Conservation (phyloP, 1,140 invertebrate species). For the Trichogramma pretiosum region DNA sequence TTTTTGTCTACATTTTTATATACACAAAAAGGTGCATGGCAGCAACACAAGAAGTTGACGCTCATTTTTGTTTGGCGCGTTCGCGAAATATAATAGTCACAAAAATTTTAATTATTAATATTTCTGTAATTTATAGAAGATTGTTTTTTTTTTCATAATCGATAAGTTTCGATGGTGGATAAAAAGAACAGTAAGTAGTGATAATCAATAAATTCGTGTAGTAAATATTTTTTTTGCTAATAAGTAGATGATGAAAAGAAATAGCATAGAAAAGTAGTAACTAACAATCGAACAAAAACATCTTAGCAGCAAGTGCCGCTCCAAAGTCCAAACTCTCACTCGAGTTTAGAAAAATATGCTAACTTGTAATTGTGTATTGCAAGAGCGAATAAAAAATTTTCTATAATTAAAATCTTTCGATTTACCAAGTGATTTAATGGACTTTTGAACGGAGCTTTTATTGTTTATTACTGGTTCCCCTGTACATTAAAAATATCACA, state of each 20-base stretch:
- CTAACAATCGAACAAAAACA: slow-evolving; percentile 20
- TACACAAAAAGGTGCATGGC: slow-evolving; percentile 25
- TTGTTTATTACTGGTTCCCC: slow-evolving; percentile 7
- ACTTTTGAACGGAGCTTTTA: slow-evolving; percentile 17
- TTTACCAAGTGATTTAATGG: slow-evolving; percentile 11
- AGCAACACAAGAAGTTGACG: slow-evolving; percentile 82
- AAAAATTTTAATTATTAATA: slow-evolving; percentile 18
- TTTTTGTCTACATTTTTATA: slow-evolving; percentile 8
- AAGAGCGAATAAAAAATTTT: too few species aligned
- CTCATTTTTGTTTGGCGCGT: slow-evolving; percentile 80
- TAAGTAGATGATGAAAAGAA: slow-evolving; percentile 16
- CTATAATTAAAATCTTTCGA: not conserved
- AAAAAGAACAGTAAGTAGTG: slow-evolving; percentile 16
- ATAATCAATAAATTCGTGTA: slow-evolving; percentile 15
- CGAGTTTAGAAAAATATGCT: slow-evolving; percentile 5
- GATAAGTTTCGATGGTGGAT: slow-evolving; percentile 6
- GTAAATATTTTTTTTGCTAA: slow-evolving; percentile 16
- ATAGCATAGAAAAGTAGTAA: slow-evolving; percentile 16
- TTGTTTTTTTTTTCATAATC: slow-evolving; percentile 11
- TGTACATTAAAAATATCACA: too few species aligned
- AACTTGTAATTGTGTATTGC: too few species aligned
- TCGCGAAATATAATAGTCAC: slow-evolving; percentile 21
- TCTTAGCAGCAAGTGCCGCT: slow-evolving; percentile 15
- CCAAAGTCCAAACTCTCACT: slow-evolving; percentile 17
- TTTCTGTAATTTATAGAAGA: slow-evolving; percentile 7